Evolutionary conservation across 2,113 vertebrate genomes (phyloP).

Genomic region (Neoarius graeffei): DNA sequence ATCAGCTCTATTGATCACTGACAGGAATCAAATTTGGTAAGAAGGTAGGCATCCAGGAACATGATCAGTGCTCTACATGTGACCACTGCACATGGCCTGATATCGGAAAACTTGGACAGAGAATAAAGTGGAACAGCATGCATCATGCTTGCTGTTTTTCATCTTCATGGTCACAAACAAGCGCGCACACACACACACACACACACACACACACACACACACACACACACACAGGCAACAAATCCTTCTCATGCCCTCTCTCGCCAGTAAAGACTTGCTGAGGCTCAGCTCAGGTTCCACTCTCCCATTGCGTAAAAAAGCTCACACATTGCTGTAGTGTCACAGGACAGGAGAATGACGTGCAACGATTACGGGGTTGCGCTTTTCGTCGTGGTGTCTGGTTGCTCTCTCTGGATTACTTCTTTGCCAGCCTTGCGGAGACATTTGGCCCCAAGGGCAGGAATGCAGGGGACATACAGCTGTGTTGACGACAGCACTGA

Average conservation of each 20-base stretch:
- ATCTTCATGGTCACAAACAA: constrained; percentile 3
- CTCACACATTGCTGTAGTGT: constrained; percentile 77
- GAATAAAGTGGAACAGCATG: constrained; percentile 52
- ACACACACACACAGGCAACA: constrained; percentile 19
- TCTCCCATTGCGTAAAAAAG: constrained; percentile 73
- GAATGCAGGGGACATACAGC: constrained; percentile 72
- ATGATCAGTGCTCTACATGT: not conserved
- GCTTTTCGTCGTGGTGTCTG: constrained; percentile 68
- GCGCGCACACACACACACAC: constrained; percentile 35
- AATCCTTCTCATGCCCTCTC: constrained; percentile 47
- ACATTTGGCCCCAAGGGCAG: constrained; percentile 64
- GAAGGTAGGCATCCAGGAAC: not conserved
- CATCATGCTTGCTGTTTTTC: constrained; percentile 45
- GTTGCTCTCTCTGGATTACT: constrained; percentile 70
- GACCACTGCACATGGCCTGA: not conserved
- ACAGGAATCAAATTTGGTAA: not conserved
- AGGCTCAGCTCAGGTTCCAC: constrained; percentile 69
- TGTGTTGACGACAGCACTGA: constrained; percentile 66
- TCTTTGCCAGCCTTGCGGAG: constrained; percentile 58
- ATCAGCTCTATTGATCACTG: not conserved
- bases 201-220: constrained; percentile 19
- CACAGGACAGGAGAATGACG: constrained; percentile 75
- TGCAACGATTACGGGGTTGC: constrained; percentile 62
- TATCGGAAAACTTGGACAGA: constrained; percentile 31
- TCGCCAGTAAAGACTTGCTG: constrained; percentile 62